Evolutionary conservation across 2,113 vertebrate species (phyloP).

Genomic region (Ochotona princeps): DNA sequence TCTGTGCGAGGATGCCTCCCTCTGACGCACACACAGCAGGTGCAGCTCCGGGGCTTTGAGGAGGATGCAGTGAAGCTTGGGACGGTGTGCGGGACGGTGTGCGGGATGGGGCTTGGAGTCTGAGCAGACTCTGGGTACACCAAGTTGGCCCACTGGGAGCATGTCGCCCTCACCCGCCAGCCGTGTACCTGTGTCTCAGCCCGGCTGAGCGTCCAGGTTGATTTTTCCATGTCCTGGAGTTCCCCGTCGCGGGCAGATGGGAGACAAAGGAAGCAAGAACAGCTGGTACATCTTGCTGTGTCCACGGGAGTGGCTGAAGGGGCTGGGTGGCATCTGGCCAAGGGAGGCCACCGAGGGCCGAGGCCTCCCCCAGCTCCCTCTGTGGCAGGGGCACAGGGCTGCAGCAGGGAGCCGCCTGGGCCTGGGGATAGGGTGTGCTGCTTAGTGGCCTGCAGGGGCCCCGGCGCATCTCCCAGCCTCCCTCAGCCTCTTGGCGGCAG

Average conservation of each 20-base stretch:
- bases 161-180: neutral
- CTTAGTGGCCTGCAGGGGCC: accelerated
- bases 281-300: neutral
- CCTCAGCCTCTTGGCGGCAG: accelerated
- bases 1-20: neutral
- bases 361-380: accelerated
- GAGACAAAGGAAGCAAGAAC: accelerated
- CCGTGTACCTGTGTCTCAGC: neutral
- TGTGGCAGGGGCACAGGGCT: accelerated
- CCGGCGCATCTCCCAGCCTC: neutral
- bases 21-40: slow-evolving; percentile 48
- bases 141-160: neutral
- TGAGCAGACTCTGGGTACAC: neutral
- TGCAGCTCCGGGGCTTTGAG: slow-evolving; percentile 36
- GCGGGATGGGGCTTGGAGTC: too few relatives aligned
- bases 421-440: neutral
- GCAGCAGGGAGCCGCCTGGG: accelerated
- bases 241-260: accelerated
- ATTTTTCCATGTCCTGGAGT: accelerated
- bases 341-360: accelerated
- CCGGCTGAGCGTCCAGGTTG: slow-evolving; percentile 40
- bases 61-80: slow-evolving; percentile 63
- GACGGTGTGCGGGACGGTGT: slow-evolving; percentile 46
- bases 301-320: neutral
- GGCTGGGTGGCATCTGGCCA: neutral